Evolutionary conservation across 2,113 vertebrate genomes (phyloP).

Genomic region (Cyprinodon variegatus): DNA sequence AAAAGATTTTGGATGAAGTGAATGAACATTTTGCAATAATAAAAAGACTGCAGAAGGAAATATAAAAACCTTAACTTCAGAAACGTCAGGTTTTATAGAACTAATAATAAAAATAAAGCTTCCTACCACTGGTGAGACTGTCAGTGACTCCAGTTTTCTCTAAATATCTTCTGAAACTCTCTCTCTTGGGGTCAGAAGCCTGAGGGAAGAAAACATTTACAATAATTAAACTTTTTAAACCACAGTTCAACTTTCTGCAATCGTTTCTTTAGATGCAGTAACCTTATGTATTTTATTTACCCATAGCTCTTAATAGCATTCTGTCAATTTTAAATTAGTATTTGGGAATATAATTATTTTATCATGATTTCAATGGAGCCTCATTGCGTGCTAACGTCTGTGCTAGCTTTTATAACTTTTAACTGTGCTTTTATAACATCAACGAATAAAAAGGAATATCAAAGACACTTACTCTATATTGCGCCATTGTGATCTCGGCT

Average conservation of each 20-base stretch:
- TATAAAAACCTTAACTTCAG: too few relatives aligned
- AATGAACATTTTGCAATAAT: too few relatives aligned
- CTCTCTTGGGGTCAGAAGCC: constrained; percentile 89
- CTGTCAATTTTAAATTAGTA: too few relatives aligned
- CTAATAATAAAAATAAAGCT: not conserved
- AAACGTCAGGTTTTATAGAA: not conserved
- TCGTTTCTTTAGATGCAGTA: not conserved
- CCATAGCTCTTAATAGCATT: not conserved
- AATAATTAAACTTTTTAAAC: not conserved
- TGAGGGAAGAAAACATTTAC: constrained; percentile 43
- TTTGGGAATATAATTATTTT: too few relatives aligned
- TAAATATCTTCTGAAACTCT: constrained; percentile 95
- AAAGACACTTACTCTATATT: constrained; percentile 68
- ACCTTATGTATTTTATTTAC: not conserved
- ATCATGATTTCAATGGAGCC: not conserved
- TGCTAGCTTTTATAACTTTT: not conserved
- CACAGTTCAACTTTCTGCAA: too few relatives aligned
- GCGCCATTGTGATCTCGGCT: constrained; percentile 50
- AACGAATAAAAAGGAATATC: not conserved
- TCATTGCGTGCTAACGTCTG: constrained; percentile 25
- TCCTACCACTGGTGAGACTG: constrained; percentile 90
- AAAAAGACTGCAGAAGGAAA: too few relatives aligned
- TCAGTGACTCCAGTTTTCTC: constrained; percentile 94
- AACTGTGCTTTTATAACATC: not conserved
- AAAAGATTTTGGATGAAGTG: too few relatives aligned